Evolutionary conservation across 2,113 vertebrate genomes (phyloP).

Genomic region (Anguilla japonica): DNA sequence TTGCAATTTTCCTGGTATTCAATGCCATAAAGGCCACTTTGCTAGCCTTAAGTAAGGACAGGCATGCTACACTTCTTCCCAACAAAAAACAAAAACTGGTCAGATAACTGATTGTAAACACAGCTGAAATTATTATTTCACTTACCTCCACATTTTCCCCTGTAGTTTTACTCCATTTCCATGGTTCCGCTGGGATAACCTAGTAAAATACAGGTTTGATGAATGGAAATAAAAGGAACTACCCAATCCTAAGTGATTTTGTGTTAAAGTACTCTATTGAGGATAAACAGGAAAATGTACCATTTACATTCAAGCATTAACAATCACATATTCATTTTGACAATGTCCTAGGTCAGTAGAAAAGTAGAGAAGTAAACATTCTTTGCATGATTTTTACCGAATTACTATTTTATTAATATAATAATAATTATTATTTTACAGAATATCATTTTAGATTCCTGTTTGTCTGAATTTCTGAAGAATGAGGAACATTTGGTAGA

Average conservation of each 20-base stretch:
- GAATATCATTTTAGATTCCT: too few species aligned
- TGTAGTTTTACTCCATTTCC: neutral
- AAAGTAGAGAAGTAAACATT: neutral
- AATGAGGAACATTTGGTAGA: neutral
- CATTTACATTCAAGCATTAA: conserved; percentile 12
- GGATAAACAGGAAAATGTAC: neutral
- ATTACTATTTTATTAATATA: neutral
- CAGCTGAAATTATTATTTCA: conserved; percentile 25
- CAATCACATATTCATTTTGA: neutral
- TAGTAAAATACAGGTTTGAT: conserved; percentile 7
- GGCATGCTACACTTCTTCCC: conserved; percentile 60
- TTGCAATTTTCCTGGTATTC: conserved; percentile 73
- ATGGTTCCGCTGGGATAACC: neutral
- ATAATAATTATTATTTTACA: too few species aligned
- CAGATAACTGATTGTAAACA: conserved; percentile 47
- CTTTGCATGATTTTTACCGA: neutral
- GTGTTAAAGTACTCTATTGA: neutral
- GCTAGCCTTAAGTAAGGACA: conserved; percentile 68
- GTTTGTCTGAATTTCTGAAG: too few species aligned
- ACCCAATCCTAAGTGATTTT: conserved; percentile 2
- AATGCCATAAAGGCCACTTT: conserved; percentile 73
- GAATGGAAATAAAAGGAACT: neutral
- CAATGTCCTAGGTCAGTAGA: neutral
- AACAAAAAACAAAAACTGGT: conserved; percentile 59
- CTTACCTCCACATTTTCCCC: conserved; percentile 39